Conservation (phyloP, 2,797 vertebrate species). For the Poeciliopsis infans region DNA sequence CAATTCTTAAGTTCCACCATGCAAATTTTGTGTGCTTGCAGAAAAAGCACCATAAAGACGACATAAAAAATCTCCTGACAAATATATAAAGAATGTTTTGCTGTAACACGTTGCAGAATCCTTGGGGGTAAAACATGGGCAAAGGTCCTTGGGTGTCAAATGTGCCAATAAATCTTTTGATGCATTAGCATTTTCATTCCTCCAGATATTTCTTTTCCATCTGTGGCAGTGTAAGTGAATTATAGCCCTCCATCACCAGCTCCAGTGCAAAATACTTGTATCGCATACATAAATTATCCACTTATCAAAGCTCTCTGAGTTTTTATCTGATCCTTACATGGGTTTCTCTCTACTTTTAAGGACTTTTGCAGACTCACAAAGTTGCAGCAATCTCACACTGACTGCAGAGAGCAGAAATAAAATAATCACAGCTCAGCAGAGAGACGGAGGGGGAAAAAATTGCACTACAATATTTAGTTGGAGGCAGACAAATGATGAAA, state of each 20-base stretch:
- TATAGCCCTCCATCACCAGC: slow-evolving; percentile 57
- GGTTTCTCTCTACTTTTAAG: slow-evolving; percentile 34
- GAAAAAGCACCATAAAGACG: slow-evolving; percentile 11
- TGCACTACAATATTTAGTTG: slow-evolving; percentile 1
- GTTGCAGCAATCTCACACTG: slow-evolving; percentile 33
- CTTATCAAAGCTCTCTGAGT: slow-evolving; percentile 61
- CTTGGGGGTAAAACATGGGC: slow-evolving; percentile 29
- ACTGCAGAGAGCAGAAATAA: slow-evolving; percentile 33
- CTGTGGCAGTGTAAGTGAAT: slow-evolving; percentile 52
- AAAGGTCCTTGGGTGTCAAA: slow-evolving; percentile 27
- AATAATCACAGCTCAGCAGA: slow-evolving; percentile 42
- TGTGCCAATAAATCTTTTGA: slow-evolving; percentile 49
- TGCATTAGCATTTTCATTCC: slow-evolving; percentile 65
- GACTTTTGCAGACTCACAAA: slow-evolving; percentile 55
- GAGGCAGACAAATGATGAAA: slow-evolving; percentile 8
- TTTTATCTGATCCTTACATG: slow-evolving; percentile 42
- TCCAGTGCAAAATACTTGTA: slow-evolving; percentile 44
- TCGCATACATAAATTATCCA: slow-evolving; percentile 62
- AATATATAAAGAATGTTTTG: slow-evolving; percentile 20
- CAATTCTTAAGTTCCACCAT: slow-evolving; percentile 39
- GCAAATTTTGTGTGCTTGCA: slow-evolving; percentile 31
- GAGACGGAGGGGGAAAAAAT: slow-evolving; percentile 1
- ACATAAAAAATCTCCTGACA: slow-evolving; percentile 16
- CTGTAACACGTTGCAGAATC: slow-evolving; percentile 18
- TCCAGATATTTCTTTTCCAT: slow-evolving; percentile 54